These are phyloP conservation scores for Agonopterix arenella DNA, from an alignment of 2,888 invertebrate genomes.

Conservation along the genomic window DNA sequence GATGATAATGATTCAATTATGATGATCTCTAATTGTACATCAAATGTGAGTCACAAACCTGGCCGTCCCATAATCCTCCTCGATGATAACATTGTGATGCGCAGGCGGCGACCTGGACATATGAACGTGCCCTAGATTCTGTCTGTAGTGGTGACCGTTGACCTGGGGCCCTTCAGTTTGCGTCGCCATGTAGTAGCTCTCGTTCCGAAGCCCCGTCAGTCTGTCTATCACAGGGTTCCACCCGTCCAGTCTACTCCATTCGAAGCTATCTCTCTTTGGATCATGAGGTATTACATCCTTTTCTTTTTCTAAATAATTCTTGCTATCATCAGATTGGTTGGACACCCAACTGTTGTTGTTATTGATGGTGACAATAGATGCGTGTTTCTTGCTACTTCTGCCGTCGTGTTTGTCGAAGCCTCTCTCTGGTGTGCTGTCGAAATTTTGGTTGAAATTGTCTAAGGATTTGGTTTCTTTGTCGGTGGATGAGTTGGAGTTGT, in stretches of 20 bases:
- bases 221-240: constrained; percentile 94
- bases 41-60: constrained; percentile 25
- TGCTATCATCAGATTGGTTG: constrained; percentile 69
- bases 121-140: constrained; percentile 56
- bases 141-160: constrained; percentile 62
- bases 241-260: constrained; percentile 78
- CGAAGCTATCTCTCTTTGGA: constrained; percentile 72
- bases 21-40: too few relatives aligned
- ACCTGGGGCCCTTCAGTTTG: constrained; percentile 76
- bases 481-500: constrained; percentile 53
- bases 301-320: constrained; percentile 66
- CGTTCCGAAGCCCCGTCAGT: constrained; percentile 89
- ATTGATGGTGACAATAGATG: constrained; percentile 68
- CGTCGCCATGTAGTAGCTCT: constrained; percentile 93
- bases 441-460: constrained; percentile 37
- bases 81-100: constrained; percentile 79
- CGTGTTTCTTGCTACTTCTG: constrained; percentile 57
- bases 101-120: constrained; percentile 66
- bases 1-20: too few relatives aligned
- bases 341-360: constrained; percentile 71
- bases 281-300: constrained; percentile 66
- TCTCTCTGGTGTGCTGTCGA: constrained; percentile 36
- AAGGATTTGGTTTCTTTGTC: constrained; percentile 59
- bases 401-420: constrained; percentile 44
- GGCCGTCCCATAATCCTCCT: constrained; percentile 75